Evolutionary conservation across 2,888 invertebrate species (phyloP), one percentile per base, ranked within the genome.

Genomic region (Lottia gigantea): DNA sequence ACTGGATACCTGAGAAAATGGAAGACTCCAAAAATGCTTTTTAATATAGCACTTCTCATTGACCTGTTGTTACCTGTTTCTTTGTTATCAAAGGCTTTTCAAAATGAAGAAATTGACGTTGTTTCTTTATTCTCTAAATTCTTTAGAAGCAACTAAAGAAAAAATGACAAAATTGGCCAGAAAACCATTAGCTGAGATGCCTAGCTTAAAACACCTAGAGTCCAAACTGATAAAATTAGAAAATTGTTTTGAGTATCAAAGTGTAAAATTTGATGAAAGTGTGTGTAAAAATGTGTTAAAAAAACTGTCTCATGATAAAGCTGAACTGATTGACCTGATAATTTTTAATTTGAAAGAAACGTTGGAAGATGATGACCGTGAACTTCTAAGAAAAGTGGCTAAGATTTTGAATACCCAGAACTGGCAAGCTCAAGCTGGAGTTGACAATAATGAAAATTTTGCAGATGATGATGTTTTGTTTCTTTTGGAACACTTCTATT

Each of bases 11-110:
- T 67, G 62, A 25, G 25, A 19, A 67, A 62, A n/a, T 67, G 67
- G 67, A 67, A 67, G 23, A 67, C 62, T 31, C 16, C 23, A 15
- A 14, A 67, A 25, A 67, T 67, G 67, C 40, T 67, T n/a, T n/a
- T 67, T 25, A 25, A 62, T n/a, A 23, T 67, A 12, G 40, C 67
- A 49, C 61, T 67, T 45, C 62, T 23, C 40, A 31, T 55, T 62
- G 67, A 67, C 61, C 19, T 67, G 31, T 23, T 67, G 45, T 62
- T 31, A 25, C 46, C 62, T 19, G 62, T 26, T 31, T 47, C 67
- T 14, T 11, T 26, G 14, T 62, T 67, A 31, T 67, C 67, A 19
- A 67, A 67, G 62, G n/a, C 19, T 8, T 61, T 26, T 45, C 67
- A 67, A 49, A 19, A n/a, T 31, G 67, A 67, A 40, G 26, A 61